Evolutionary conservation across 2,797 vertebrate species (phyloP).

Genomic region (Galago senegalensis): DNA sequence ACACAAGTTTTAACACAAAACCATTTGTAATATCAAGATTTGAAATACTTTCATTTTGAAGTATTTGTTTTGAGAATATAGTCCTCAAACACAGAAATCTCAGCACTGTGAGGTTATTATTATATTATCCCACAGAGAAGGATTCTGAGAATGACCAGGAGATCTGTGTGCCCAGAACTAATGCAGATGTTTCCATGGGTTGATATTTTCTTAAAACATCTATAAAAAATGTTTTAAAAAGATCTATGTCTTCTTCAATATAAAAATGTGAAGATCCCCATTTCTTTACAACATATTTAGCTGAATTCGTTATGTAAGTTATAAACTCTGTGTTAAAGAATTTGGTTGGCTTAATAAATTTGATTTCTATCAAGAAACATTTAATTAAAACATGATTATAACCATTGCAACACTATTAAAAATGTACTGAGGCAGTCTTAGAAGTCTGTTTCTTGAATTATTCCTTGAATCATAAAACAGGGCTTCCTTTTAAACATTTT

Average conservation of each 20-base stretch:
- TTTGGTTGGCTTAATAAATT: constrained; percentile 53
- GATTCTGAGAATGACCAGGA: not conserved
- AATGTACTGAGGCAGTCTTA: constrained; percentile 35
- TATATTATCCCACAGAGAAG: not conserved
- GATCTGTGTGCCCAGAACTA: not conserved
- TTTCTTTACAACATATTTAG: constrained; percentile 45
- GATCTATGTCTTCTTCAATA: constrained; percentile 43
- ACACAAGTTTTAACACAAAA: not conserved
- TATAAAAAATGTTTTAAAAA: not conserved
- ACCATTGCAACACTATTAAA: constrained; percentile 35
- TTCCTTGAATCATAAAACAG: not conserved
- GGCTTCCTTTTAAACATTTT: constrained; percentile 42
- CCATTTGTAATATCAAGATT: not conserved
- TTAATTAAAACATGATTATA: constrained; percentile 80
- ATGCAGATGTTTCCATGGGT: not conserved
- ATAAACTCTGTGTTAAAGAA: constrained; percentile 62
- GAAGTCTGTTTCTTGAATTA: constrained; percentile 58
- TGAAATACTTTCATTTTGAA: constrained; percentile 56
- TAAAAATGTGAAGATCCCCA: constrained; percentile 25
- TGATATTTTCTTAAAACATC: not conserved
- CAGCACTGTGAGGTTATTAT: constrained; percentile 47
- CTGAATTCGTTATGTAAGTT: not conserved
- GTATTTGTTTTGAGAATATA: constrained; percentile 28
- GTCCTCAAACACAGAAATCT: not conserved
- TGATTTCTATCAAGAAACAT: constrained; percentile 66